Evolutionary conservation across 2,797 vertebrate genomes (phyloP).

Genomic region (Centroberyx gerrardi): DNA sequence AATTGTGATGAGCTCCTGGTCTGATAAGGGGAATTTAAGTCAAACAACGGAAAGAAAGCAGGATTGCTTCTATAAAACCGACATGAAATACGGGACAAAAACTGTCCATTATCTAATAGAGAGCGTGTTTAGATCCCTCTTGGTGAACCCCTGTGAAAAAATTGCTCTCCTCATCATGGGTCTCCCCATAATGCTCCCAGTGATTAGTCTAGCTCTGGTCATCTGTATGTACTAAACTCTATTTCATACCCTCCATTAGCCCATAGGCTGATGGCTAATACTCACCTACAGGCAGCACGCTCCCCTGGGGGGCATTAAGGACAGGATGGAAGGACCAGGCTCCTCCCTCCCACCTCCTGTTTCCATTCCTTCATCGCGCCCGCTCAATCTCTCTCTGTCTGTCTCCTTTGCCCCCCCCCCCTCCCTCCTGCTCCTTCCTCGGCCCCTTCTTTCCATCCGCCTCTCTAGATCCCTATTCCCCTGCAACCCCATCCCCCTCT

Average conservation of each 20-base stretch:
- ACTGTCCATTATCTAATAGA: conserved; percentile 23
- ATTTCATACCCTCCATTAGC: conserved; percentile 78
- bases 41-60: background rate
- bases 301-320: conserved; percentile 78
- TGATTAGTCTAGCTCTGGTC: conserved; percentile 66
- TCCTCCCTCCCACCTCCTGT: conserved; percentile 43
- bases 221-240: conserved; percentile 74
- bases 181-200: conserved; percentile 27
- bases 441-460: conserved; percentile 60
- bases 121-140: conserved; percentile 30
- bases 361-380: conserved; percentile 61
- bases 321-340: conserved; percentile 68
- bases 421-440: conserved; percentile 20
- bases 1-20: background rate
- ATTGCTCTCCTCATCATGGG: conserved; percentile 43
- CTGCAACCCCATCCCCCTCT: conserved; percentile 47
- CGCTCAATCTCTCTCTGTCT: conserved; percentile 57
- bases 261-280: conserved; percentile 72
- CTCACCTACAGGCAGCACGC: conserved; percentile 70
- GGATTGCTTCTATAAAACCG: background rate
- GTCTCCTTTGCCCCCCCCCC: conserved; percentile 41
- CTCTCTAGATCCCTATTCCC: conserved; percentile 51
- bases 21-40: background rate
- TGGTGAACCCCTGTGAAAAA: conserved; percentile 18
- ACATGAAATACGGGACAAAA: too few relatives aligned